Conservation (phyloP, 2,888 invertebrate genomes). For the Aleiodes leptofemur region DNA sequence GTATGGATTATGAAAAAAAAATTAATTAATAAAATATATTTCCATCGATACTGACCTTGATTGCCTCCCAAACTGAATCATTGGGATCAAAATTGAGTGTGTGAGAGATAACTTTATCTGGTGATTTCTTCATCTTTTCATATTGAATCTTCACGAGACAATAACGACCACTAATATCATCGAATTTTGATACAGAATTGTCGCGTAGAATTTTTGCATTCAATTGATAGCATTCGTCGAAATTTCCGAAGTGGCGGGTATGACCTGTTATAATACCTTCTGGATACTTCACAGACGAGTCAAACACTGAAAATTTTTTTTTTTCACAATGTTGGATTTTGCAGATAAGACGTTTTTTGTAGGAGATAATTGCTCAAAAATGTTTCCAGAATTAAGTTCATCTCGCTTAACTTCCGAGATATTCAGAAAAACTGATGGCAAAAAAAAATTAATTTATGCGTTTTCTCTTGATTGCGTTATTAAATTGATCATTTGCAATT, state of each 20-base stretch:
- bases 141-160: conserved; percentile 63
- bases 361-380: not conserved
- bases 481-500: not conserved
- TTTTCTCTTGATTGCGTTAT: not conserved
- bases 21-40: not conserved
- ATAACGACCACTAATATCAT: conserved; percentile 60
- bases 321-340: not conserved
- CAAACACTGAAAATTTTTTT: conserved; percentile 61
- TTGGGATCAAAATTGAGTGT: conserved; percentile 61
- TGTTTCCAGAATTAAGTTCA: too few species aligned
- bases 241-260: conserved; percentile 66
- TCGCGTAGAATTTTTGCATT: conserved; percentile 47
- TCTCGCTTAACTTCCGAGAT: too few species aligned
- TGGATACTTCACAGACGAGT: conserved; percentile 65
- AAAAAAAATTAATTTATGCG: not conserved
- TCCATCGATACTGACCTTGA: conserved; percentile 56
- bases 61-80: conserved; percentile 65
- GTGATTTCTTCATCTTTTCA: conserved; percentile 51
- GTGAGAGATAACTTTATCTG: conserved; percentile 45
- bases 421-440: too few species aligned
- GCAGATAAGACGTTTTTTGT: too few species aligned
- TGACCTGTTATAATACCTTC: conserved; percentile 65
- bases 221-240: conserved; percentile 66
- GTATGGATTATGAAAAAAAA: not conserved
- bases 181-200: conserved; percentile 26